These are phyloP conservation scores for Phengaris alcon DNA, from an alignment of 2,888 invertebrate species.

Conservation along the genomic window DNA sequence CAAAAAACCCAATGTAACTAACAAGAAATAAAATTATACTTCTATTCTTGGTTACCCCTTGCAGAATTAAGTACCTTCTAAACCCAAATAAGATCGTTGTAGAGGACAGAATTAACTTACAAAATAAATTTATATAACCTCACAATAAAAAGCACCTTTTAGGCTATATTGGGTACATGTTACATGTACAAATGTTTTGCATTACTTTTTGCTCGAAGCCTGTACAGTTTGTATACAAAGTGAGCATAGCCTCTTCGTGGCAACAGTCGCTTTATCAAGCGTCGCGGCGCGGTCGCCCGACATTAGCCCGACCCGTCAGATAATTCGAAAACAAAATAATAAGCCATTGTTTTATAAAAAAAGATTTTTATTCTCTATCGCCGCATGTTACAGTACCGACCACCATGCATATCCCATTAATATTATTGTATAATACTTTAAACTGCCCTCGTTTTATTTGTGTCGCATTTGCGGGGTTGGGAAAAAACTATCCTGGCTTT, in stretches of 20 bases:
- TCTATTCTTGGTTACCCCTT: too few species aligned
- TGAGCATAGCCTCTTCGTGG: slow-evolving; percentile 73
- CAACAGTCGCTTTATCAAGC: slow-evolving; percentile 76
- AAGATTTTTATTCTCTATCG: slow-evolving; percentile 28
- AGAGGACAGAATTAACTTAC: not conserved
- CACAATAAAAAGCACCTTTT: not conserved
- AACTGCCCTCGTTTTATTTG: slow-evolving; percentile 2
- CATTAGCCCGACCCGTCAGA: slow-evolving; percentile 72
- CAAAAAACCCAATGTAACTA: too few species aligned
- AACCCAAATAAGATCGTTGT: too few species aligned
- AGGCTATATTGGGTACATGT: slow-evolving; percentile 54
- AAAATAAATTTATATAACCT: not conserved
- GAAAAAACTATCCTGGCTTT: not conserved
- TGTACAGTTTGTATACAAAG: slow-evolving; percentile 68
- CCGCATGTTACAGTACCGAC: slow-evolving; percentile 37
- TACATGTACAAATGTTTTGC: too few species aligned
- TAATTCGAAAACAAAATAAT: slow-evolving; percentile 71
- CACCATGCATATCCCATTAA: not conserved
- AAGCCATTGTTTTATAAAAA: slow-evolving; percentile 31
- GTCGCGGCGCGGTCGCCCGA: slow-evolving; percentile 50
- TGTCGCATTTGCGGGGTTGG: not conserved
- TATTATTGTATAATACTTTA: slow-evolving; percentile 9
- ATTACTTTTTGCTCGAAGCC: slow-evolving; percentile 60
- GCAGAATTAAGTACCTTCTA: too few species aligned
- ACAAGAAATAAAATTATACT: too few species aligned